phyloP scores from a whole-genome alignment of 2,888 invertebrate genomes.

The Lasioglossum pauxillum region DNA sequence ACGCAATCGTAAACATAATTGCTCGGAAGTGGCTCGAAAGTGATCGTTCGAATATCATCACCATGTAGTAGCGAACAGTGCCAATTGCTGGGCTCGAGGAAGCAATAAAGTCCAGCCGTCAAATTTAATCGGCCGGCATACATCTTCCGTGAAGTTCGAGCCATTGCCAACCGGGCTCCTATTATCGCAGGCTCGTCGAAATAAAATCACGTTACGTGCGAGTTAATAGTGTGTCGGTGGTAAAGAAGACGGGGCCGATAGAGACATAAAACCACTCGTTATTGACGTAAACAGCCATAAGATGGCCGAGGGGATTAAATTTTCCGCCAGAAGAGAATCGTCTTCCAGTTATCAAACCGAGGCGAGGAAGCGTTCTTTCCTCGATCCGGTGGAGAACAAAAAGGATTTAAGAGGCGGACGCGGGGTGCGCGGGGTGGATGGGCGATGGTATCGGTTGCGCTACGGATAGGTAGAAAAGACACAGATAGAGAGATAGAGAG shows the following conservation, averaged over 20 bases:
- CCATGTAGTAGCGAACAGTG: slow-evolving; percentile 19
- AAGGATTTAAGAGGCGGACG: not conserved
- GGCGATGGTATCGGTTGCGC: not conserved
- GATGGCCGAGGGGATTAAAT: not conserved
- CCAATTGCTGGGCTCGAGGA: slow-evolving; percentile 33
- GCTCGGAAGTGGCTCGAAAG: slow-evolving; percentile 18
- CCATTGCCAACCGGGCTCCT: slow-evolving; percentile 32
- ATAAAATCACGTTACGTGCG: slow-evolving; percentile 20
- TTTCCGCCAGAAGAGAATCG: slow-evolving; percentile 4
- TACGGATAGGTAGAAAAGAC: not conserved
- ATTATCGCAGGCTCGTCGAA: slow-evolving; percentile 24
- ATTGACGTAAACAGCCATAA: slow-evolving; percentile 6
- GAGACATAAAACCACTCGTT: slow-evolving; percentile 24
- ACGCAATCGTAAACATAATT: slow-evolving; percentile 25
- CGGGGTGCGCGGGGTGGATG: not conserved
- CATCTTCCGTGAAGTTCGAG: slow-evolving; percentile 28
- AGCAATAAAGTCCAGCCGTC: slow-evolving; percentile 45
- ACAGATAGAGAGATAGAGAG: not conserved
- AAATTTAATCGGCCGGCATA: slow-evolving; percentile 42
- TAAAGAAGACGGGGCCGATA: not conserved
- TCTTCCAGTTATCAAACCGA: not conserved
- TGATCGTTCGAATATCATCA: slow-evolving; percentile 21
- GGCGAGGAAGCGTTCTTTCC: not conserved
- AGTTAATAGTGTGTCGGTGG: slow-evolving; percentile 28
- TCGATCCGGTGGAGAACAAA: not conserved